phyloP scores from a whole-genome alignment of 2,888 invertebrate species.

The Rotaria socialis region DNA sequence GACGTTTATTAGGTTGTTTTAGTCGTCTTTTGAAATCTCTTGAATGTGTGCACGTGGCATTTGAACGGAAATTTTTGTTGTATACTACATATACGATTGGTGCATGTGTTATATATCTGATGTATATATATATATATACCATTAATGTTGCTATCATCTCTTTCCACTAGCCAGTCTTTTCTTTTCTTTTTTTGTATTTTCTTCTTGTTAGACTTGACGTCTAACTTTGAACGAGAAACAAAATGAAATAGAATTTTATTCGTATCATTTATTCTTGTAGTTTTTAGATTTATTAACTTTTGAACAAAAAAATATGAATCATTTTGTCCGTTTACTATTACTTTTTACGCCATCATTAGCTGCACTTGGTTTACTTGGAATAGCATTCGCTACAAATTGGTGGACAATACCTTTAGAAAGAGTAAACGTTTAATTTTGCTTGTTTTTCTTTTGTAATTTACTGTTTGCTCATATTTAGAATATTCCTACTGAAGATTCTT shows the following conservation, averaged over 20 bases:
- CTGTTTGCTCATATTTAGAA: background rate
- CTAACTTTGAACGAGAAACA: background rate
- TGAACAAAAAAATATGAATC: background rate
- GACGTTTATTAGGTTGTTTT: no score
- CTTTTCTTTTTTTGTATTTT: background rate
- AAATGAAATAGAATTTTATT: background rate
- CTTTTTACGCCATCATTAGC: background rate
- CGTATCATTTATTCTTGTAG: background rate
- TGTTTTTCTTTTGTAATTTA: background rate
- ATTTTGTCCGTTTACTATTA: background rate
- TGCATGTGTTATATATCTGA: background rate
- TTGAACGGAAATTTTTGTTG: no score
- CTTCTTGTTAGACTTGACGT: background rate
- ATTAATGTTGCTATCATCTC: background rate
- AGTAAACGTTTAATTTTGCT: background rate
- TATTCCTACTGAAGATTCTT: background rate
- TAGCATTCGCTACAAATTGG: conserved; percentile 34
- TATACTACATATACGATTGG: no score
- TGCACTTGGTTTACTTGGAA: background rate
- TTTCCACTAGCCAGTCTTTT: background rate
- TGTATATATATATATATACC: background rate
- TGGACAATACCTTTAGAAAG: background rate
- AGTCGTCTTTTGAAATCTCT: no score
- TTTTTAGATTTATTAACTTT: background rate
- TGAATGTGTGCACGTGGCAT: no score